Percentiles rank a stretch among this genome's conserved stretches.
Conservation (phyloP, 1,140 invertebrate species). For the Bombus waltoni region DNA sequence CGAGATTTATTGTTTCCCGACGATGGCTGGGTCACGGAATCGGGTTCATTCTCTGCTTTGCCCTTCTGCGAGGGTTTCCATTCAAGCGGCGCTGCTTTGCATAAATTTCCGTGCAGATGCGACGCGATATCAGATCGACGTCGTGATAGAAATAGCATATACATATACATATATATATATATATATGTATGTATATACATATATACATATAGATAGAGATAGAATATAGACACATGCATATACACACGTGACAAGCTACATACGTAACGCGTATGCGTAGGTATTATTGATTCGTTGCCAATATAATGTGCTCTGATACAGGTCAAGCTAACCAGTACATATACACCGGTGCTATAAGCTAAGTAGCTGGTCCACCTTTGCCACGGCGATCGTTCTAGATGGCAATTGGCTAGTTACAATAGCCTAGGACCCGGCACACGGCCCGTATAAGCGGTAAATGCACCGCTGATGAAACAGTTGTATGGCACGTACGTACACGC, state of each 20-base stretch:
- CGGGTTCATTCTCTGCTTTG: slow-evolving; percentile 27
- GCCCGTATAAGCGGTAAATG: slow-evolving; percentile 5
- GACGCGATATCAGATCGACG: slow-evolving; percentile 11
- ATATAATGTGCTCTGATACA: slow-evolving; percentile 34
- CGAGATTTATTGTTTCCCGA: slow-evolving; percentile 43
- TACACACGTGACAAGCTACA: neutral
- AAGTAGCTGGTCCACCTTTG: slow-evolving; percentile 53
- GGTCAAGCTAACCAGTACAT: neutral
- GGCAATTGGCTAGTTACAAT: slow-evolving; percentile 61
- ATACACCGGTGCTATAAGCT: slow-evolving; percentile 20
- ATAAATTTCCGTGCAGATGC: slow-evolving; percentile 42
- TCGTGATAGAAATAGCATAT: slow-evolving; percentile 41
- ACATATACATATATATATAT: neutral
- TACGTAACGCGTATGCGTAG: slow-evolving; percentile 43
- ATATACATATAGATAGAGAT: neutral
- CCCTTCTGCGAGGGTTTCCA: neutral
- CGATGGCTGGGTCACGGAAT: slow-evolving; percentile 43
- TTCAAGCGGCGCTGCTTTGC: slow-evolving; percentile 22
- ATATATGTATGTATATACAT: neutral
- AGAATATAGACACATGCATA: neutral
- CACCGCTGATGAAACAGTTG: slow-evolving; percentile 15
- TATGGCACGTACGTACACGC: slow-evolving; percentile 28
- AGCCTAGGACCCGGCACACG: slow-evolving; percentile 5
- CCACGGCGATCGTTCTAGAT: slow-evolving; percentile 14
- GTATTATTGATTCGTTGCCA: slow-evolving; percentile 51